Conservation (phyloP, 1,140 invertebrate species). For the Drosophila kikkawai region DNA sequence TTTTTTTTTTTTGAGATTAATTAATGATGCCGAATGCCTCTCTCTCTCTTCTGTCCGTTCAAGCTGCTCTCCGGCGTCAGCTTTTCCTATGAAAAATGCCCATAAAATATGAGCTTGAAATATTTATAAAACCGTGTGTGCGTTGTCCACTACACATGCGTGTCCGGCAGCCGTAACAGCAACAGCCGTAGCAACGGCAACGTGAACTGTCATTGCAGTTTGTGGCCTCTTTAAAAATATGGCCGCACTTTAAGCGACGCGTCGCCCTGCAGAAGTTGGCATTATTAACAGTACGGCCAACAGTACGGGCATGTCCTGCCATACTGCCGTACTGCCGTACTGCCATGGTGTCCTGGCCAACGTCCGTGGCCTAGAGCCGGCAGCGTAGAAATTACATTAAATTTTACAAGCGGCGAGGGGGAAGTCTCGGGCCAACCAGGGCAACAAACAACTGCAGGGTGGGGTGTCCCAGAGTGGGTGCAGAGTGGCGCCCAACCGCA, state of each 20-base stretch:
- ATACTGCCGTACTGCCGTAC: too few relatives aligned
- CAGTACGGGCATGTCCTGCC: conserved; percentile 4
- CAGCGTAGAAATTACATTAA: conserved; percentile 68
- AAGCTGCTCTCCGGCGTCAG: conserved; percentile 35
- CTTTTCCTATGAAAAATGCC: conserved; percentile 51
- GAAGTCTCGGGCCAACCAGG: conserved; percentile 20
- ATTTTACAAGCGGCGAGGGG: conserved; percentile 54
- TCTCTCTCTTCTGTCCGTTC: neutral
- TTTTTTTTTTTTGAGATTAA: conserved; percentile 51
- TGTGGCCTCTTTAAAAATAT: conserved; percentile 59
- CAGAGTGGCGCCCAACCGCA: conserved; percentile 23
- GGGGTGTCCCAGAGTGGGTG: neutral
- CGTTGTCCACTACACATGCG: conserved; percentile 37
- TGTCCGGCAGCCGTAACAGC: conserved; percentile 13
- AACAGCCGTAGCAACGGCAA: neutral
- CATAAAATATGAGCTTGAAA: conserved; percentile 60
- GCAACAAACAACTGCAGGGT: conserved; percentile 33
- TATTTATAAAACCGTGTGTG: conserved; percentile 51
- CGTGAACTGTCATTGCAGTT: conserved; percentile 63
- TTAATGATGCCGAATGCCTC: conserved; percentile 50
- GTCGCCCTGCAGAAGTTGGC: conserved; percentile 1
- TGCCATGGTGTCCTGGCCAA: conserved; percentile 32
- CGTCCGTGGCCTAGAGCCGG: conserved; percentile 55
- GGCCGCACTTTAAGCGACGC: conserved; percentile 46
- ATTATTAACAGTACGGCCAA: conserved; percentile 42